A percentile compares a stretch with the other conserved stretches of the same genome.
Conservation (phyloP, 2,888 invertebrate species). For the Prosapia bicincta region DNA sequence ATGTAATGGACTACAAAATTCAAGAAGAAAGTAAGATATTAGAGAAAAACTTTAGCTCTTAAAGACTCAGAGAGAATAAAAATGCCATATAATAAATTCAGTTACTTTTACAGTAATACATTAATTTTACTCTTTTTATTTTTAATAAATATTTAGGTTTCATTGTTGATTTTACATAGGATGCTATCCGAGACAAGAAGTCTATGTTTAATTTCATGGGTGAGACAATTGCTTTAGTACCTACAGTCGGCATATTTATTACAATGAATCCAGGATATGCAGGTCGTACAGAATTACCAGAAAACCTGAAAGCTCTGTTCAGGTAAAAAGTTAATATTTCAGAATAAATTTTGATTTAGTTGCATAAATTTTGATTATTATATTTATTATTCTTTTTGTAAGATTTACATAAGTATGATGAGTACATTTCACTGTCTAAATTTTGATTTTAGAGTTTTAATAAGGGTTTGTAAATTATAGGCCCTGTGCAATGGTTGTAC, state of each 20-base stretch:
- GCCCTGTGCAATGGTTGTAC: slow-evolving; percentile 98
- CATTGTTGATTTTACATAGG: slow-evolving; percentile 41
- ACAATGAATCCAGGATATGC: slow-evolving; percentile 99
- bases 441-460: too few species aligned
- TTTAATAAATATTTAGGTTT: too few species aligned
- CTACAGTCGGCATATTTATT: slow-evolving; percentile 91
- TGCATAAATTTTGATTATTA: not conserved
- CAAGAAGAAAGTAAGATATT: too few species aligned
- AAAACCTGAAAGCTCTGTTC: slow-evolving; percentile 61
- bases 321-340: too few species aligned
- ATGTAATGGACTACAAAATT: too few species aligned
- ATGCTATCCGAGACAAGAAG: slow-evolving; percentile 76
- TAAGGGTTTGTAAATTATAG: slow-evolving; percentile 59
- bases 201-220: slow-evolving; percentile 90
- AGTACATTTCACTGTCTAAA: too few species aligned
- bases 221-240: slow-evolving; percentile 78
- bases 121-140: too few species aligned
- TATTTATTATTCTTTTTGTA: not conserved
- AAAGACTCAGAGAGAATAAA: too few species aligned
- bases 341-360: not conserved
- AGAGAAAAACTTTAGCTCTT: too few species aligned
- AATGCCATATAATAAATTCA: too few species aligned
- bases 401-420: too few species aligned
- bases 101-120: too few species aligned
- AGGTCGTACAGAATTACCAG: slow-evolving; percentile 83